Evolutionary conservation across 2,888 invertebrate genomes (phyloP).

Genomic region (Acholoe squamosa): DNA sequence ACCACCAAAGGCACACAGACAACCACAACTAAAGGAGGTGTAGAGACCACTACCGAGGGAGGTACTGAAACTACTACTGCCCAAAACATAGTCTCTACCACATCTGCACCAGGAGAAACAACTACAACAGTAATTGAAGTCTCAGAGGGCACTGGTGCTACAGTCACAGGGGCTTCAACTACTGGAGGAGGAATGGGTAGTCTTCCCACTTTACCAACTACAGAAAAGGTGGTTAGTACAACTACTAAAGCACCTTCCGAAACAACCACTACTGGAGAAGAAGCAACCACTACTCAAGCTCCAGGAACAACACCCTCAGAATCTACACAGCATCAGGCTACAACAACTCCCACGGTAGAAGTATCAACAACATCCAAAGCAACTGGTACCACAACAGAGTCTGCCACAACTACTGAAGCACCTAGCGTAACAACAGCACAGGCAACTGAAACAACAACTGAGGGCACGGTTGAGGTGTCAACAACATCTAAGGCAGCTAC

Average conservation of each 20-base stretch:
- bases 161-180: neutral
- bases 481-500: neutral
- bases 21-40: neutral
- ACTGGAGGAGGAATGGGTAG: too few relatives aligned
- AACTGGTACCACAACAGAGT: neutral
- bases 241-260: neutral
- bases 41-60: neutral
- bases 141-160: neutral
- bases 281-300: neutral
- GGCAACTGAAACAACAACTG: neutral
- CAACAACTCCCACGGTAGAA: neutral
- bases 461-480: neutral
- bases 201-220: too few relatives aligned
- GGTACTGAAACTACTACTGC: too few relatives aligned
- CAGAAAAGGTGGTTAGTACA: too few relatives aligned
- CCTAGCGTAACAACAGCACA: neutral
- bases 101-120: neutral
- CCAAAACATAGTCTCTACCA: too few relatives aligned
- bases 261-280: neutral
- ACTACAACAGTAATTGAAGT: too few relatives aligned
- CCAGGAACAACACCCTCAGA: neutral
- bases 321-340: neutral
- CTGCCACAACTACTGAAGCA: neutral
- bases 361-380: neutral
- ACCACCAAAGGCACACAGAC: neutral